Conservation (phyloP, 2,797 vertebrate genomes). For the Hypotaenidia okinawae region DNA sequence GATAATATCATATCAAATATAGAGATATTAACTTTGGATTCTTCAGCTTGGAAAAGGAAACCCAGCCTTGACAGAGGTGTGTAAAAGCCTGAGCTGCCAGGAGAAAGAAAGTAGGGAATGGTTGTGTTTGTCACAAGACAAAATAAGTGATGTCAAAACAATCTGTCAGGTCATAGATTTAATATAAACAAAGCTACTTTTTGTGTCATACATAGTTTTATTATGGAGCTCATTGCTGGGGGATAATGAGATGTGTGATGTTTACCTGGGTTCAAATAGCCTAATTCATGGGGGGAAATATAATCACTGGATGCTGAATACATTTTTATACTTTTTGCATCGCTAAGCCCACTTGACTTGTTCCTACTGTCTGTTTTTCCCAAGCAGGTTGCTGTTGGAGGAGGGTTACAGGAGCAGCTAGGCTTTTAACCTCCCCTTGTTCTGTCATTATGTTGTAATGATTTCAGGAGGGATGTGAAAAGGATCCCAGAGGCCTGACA, state of each 20-base stretch:
- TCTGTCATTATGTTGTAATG: conserved; percentile 22
- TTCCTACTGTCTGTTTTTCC: not conserved
- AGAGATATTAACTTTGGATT: not conserved
- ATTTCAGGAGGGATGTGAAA: conserved; percentile 17
- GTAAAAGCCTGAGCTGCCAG: not conserved
- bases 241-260: not conserved
- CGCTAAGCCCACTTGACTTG: not conserved
- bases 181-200: not conserved
- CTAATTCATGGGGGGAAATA: not conserved
- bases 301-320: not conserved
- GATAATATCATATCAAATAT: not conserved
- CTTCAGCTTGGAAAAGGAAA: not conserved
- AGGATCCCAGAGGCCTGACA: conserved; percentile 14
- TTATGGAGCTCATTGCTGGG: not conserved
- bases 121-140: not conserved
- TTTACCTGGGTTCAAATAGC: not conserved
- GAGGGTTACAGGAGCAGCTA: not conserved
- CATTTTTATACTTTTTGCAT: not conserved
- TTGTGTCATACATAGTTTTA: not conserved
- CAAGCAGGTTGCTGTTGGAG: not conserved
- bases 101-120: not conserved
- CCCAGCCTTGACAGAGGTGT: not conserved
- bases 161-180: not conserved
- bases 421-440: conserved; percentile 7
- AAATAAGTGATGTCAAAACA: not conserved